Percentiles rank a stretch among this genome's conserved stretches.
phyloP scores from a whole-genome alignment of 2,797 vertebrate species.

The Brotula barbata region DNA sequence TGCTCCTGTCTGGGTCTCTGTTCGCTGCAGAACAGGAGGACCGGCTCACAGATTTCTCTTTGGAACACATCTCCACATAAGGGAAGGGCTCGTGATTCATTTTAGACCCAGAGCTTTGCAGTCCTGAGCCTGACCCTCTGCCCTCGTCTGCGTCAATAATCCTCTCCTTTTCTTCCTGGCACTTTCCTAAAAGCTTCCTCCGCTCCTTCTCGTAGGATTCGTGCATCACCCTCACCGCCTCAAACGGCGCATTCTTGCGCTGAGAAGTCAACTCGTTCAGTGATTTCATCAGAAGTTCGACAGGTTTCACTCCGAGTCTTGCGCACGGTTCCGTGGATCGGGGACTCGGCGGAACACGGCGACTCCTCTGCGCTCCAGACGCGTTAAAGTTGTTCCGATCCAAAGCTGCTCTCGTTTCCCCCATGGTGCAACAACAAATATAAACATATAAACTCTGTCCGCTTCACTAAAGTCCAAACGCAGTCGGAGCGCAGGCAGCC shows the following conservation, averaged over 20 bases:
- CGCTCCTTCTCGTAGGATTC: constrained; percentile 75
- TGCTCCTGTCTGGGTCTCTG: constrained; percentile 46
- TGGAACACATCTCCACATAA: constrained; percentile 58
- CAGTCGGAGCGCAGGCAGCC: too few relatives aligned
- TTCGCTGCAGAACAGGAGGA: constrained; percentile 31
- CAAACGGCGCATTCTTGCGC: constrained; percentile 40
- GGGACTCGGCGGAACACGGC: constrained; percentile 64
- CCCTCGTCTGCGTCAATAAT: constrained; percentile 57
- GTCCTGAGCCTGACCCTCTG: constrained; percentile 30
- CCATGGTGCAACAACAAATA: constrained; percentile 59
- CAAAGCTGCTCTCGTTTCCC: constrained; percentile 41
- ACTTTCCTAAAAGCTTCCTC: constrained; percentile 60
- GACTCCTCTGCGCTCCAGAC: constrained; percentile 48
- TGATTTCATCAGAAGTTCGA: constrained; percentile 73
- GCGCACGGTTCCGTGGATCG: constrained; percentile 65
- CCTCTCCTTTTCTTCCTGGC: constrained; percentile 67
- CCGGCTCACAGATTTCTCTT: constrained; percentile 35
- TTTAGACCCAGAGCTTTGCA: constrained; percentile 27
- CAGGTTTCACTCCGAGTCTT: constrained; percentile 64
- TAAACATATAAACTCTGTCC: not conserved
- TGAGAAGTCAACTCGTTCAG: constrained; percentile 67
- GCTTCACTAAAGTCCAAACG: too few relatives aligned
- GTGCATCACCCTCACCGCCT: constrained; percentile 65
- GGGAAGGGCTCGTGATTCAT: constrained; percentile 4
- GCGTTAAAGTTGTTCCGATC: constrained; percentile 69